phyloP scores from a whole-genome alignment of 2,113 vertebrate species.

The Riparia riparia region DNA sequence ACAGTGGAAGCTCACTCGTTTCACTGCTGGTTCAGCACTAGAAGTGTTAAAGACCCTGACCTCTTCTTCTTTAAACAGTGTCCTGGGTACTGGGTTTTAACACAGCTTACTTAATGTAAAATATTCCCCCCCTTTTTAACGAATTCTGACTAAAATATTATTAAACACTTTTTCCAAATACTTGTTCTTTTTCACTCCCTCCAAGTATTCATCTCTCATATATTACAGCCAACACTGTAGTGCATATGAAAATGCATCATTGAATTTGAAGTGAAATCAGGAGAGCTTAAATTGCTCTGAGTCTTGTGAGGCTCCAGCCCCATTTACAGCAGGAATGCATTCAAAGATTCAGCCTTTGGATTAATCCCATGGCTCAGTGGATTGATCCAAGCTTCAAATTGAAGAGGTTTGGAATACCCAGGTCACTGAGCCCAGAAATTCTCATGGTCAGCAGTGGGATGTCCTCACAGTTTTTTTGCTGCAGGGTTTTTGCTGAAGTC shows the following conservation, averaged over 20 bases:
- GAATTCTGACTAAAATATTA: not conserved
- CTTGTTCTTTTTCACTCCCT: not conserved
- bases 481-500: not conserved
- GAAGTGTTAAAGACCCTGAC: not conserved
- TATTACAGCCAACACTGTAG: not conserved
- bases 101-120: not conserved
- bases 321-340: not conserved
- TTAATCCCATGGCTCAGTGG: not conserved
- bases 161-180: not conserved
- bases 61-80: not conserved
- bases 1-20: not conserved
- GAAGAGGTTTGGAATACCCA: not conserved
- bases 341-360: not conserved
- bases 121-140: not conserved
- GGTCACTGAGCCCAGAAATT: not conserved
- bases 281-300: not conserved
- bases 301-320: not conserved
- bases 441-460: not conserved
- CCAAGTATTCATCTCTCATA: not conserved
- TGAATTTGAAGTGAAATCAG: not conserved
- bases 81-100: not conserved
- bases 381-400: not conserved
- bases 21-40: not conserved
- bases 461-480: not conserved
- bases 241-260: not conserved